A percentile compares a stretch with the other conserved stretches of the same genome.
phyloP scores from a whole-genome alignment of 92 coral and sea anemone genomes.

The Bergia sp. region DNA sequence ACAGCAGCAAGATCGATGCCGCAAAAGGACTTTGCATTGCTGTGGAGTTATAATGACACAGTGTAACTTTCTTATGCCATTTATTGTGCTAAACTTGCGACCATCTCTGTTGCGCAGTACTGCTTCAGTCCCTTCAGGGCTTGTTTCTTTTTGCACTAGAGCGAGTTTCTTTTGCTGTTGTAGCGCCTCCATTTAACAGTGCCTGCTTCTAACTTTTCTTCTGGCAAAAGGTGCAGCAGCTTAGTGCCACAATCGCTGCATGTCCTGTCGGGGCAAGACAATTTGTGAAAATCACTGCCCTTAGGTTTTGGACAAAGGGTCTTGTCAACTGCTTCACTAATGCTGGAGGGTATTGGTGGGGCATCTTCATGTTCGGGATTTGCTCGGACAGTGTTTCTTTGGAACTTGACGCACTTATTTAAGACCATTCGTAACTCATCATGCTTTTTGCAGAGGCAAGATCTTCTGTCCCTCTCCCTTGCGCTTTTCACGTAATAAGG shows the following conservation, averaged over 20 bases:
- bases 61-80: conserved; percentile 22
- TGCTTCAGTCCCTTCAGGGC: neutral
- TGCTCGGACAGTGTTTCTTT: neutral
- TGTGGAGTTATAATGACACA: conserved; percentile 28
- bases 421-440: neutral
- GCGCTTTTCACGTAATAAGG: conserved; percentile 23
- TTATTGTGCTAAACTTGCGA: conserved; percentile 8
- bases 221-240: conserved; percentile 17
- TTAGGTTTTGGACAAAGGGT: conserved; percentile 31
- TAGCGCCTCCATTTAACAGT: conserved; percentile 28
- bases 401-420: neutral
- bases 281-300: conserved; percentile 39
- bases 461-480: conserved; percentile 11
- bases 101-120: neutral
- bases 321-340: neutral
- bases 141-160: conserved; percentile 28
- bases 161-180: conserved; percentile 32
- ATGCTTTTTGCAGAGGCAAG: conserved; percentile 23
- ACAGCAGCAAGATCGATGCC: neutral
- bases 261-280: conserved; percentile 12
- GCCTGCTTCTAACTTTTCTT: conserved; percentile 35
- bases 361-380: neutral
- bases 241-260: conserved; percentile 38
- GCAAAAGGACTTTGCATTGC: neutral
- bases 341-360: neutral